Conservation (phyloP, 2,888 invertebrate species). For the Hedya salicella region DNA sequence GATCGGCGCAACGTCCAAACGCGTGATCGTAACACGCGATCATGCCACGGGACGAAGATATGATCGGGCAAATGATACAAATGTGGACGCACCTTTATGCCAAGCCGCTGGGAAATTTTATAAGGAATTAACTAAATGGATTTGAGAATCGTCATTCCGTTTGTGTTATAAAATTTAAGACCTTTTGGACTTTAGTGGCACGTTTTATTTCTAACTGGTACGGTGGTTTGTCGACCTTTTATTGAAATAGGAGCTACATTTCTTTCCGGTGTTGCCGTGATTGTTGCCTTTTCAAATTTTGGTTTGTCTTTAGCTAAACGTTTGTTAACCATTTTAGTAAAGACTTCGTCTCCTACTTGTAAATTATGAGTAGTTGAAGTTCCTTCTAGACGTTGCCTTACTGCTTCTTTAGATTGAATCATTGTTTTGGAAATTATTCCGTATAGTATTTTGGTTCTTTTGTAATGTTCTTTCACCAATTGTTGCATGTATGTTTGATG, state of each 20-base stretch:
- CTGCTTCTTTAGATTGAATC: not conserved
- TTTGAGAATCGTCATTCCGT: not conserved
- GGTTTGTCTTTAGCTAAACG: slow-evolving; percentile 6
- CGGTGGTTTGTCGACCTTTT: slow-evolving; percentile 5
- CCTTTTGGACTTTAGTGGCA: too few relatives aligned
- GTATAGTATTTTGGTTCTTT: slow-evolving; percentile 43
- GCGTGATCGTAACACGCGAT: too few relatives aligned
- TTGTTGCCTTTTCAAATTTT: slow-evolving; percentile 13
- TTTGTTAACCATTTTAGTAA: slow-evolving; percentile 19
- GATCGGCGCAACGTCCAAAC: too few relatives aligned
- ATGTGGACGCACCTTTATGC: too few relatives aligned
- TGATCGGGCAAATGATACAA: too few relatives aligned
- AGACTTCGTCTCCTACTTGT: slow-evolving; percentile 4
- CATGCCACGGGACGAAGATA: too few relatives aligned
- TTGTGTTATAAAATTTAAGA: not conserved
- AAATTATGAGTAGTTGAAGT: not conserved
- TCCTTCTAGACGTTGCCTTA: not conserved
- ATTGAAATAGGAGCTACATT: slow-evolving; percentile 9
- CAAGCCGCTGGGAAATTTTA: too few relatives aligned
- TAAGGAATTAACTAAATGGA: not conserved
- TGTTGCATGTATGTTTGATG: slow-evolving; percentile 40
- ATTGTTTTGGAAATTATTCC: slow-evolving; percentile 11
- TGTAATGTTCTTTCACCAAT: slow-evolving; percentile 45
- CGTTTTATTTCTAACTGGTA: slow-evolving; percentile 6
- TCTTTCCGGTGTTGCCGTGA: not conserved